A percentile compares a stretch with the other conserved stretches of the same genome.
Evolutionary conservation across 2,888 invertebrate species (phyloP).

Genomic region (Archaeoteleia sp.): DNA sequence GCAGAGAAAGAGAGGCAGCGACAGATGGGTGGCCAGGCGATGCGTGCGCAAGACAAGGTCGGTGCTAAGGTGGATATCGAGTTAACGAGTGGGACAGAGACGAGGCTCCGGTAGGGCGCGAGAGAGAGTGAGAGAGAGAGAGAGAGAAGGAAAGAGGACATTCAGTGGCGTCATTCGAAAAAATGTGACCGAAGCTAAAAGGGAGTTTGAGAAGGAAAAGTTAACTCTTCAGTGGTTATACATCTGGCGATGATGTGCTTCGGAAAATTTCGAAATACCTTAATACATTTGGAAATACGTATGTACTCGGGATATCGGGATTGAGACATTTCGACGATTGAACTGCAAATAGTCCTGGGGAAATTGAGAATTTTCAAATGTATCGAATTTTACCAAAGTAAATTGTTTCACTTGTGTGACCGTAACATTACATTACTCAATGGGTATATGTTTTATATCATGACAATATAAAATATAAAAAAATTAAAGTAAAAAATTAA

Average conservation of each 20-base stretch:
- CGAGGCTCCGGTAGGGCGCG: no score
- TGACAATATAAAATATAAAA: no score
- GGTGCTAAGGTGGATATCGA: slow-evolving; percentile 36
- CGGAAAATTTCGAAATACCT: not conserved
- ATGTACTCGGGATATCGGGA: no score
- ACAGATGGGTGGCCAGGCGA: slow-evolving; percentile 26
- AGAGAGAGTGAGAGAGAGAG: slow-evolving; percentile 2
- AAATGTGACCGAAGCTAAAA: slow-evolving; percentile 12
- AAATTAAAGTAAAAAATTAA: no score
- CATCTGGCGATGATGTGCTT: not conserved
- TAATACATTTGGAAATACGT: no score
- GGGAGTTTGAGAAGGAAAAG: slow-evolving; percentile 10
- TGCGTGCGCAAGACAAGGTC: slow-evolving; percentile 43
- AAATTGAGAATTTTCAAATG: no score
- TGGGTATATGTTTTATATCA: no score
- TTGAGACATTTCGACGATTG: no score
- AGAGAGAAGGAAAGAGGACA: slow-evolving; percentile 9
- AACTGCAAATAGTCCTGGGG: no score
- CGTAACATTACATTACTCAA: no score
- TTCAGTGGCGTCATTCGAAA: slow-evolving; percentile 26
- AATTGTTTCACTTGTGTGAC: no score
- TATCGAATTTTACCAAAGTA: no score
- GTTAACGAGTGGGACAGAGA: slow-evolving; percentile 32
- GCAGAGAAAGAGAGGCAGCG: slow-evolving; percentile 19
- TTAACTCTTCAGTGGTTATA: slow-evolving; percentile 14